These are phyloP conservation scores for Synergus japonicus DNA, from an alignment of 2,888 invertebrate species.

Conservation along the genomic window DNA sequence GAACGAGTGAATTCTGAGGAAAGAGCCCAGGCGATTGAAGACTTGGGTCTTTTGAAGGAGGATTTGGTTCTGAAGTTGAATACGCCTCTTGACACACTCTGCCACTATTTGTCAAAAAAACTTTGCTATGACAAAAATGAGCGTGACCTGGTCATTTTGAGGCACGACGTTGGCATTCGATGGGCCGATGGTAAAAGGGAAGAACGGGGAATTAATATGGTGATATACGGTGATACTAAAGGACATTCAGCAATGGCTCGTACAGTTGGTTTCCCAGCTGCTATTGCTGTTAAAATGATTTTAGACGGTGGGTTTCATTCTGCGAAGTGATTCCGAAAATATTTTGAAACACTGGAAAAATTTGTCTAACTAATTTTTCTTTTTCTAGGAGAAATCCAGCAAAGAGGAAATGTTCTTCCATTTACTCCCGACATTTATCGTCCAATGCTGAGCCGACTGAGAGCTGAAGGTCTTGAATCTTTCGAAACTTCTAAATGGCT, in stretches of 20 bases:
- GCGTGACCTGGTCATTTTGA: conserved; percentile 94
- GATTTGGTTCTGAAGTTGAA: conserved; percentile 88
- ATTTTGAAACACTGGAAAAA: background rate
- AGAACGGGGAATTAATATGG: conserved; percentile 89
- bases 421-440: conserved; percentile 95
- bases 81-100: conserved; percentile 95
- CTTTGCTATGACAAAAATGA: conserved; percentile 88
- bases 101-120: conserved; percentile 90
- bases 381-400: conserved; percentile 94
- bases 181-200: conserved; percentile 94
- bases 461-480: conserved; percentile 89
- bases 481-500: conserved; percentile 82
- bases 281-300: conserved; percentile 98
- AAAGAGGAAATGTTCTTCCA: conserved; percentile 94
- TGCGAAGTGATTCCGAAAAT: background rate
- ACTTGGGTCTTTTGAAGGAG: conserved; percentile 92
- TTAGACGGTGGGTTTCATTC: conserved; percentile 86
- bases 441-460: conserved; percentile 92
- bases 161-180: conserved; percentile 94
- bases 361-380: background rate
- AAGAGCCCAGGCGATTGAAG: conserved; percentile 88
- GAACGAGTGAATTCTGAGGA: conserved; percentile 87
- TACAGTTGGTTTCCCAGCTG: conserved; percentile 95
- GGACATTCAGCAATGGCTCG: conserved; percentile 98
- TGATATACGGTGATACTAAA: conserved; percentile 90